Conservation (phyloP, 2,113 vertebrate genomes). For the Anser brachyrhynchus region DNA sequence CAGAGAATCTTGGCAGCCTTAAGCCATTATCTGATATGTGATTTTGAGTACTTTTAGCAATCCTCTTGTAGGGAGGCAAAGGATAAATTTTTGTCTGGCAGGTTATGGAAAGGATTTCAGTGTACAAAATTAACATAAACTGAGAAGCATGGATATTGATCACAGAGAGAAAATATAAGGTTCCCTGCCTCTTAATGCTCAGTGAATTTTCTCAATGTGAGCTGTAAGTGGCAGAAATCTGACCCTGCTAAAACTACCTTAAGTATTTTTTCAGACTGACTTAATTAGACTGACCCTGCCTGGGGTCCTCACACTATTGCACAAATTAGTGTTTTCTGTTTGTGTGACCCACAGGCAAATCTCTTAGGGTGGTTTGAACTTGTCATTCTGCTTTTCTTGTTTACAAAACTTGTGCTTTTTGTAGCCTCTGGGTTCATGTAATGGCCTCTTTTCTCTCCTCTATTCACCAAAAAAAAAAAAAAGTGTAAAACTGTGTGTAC, state of each 20-base stretch:
- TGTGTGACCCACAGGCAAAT: background rate
- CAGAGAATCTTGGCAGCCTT: background rate
- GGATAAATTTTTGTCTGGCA: background rate
- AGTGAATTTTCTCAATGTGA: background rate
- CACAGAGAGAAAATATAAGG: background rate
- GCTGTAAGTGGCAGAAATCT: background rate
- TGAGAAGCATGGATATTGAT: background rate
- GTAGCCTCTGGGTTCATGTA: background rate
- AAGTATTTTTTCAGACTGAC: background rate
- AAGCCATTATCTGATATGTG: background rate
- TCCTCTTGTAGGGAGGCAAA: background rate
- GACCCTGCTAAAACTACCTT: background rate
- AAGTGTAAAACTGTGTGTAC: background rate
- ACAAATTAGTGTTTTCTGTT: background rate
- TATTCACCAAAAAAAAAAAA: background rate
- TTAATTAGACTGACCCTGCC: constrained; percentile 1
- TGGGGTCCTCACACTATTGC: background rate
- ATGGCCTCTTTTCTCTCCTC: background rate
- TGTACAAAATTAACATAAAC: background rate
- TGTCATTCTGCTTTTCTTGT: background rate
- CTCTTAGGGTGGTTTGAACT: background rate
- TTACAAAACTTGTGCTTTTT: background rate
- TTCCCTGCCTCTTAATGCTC: background rate
- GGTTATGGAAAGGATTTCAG: background rate
- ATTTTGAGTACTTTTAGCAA: constrained; percentile 7